Percentiles rank a stretch among this genome's conserved stretches.
phyloP scores from a whole-genome alignment of 2,888 invertebrate species.

The Rapana venosa region DNA sequence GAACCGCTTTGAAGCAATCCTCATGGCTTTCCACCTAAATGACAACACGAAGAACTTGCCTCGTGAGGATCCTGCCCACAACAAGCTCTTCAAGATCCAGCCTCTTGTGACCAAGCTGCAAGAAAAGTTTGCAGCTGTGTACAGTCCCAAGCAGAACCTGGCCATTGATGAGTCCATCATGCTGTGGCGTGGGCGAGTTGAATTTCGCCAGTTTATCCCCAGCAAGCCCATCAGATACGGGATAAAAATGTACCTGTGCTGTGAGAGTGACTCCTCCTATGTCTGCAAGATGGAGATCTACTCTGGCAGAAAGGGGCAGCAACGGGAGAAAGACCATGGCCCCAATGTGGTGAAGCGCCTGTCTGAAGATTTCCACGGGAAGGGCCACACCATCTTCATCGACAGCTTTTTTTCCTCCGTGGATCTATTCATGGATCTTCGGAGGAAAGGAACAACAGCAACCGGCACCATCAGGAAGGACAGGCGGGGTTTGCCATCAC shows the following conservation, averaged over 20 bases:
- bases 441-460: not conserved
- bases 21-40: slow-evolving; percentile 4
- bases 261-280: slow-evolving; percentile 7
- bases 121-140: not conserved
- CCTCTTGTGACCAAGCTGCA: slow-evolving; percentile 13
- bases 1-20: slow-evolving; percentile 5
- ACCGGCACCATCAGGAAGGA: not conserved
- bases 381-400: too few relatives aligned
- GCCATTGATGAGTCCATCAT: slow-evolving; percentile 22
- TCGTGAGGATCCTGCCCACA: slow-evolving; percentile 6
- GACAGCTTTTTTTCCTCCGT: too few relatives aligned
- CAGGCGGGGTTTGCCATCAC: not conserved
- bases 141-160: slow-evolving; percentile 3
- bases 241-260: slow-evolving; percentile 24
- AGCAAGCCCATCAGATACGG: slow-evolving; percentile 25
- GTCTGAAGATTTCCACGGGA: too few relatives aligned
- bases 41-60: not conserved
- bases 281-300: slow-evolving; percentile 4
- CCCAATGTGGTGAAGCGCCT: too few relatives aligned
- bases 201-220: slow-evolving; percentile 12
- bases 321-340: not conserved
- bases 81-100: slow-evolving; percentile 29
- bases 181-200: slow-evolving; percentile 20
- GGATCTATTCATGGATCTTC: not conserved
- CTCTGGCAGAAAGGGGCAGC: not conserved